A percentile compares a stretch with the other conserved stretches of the same genome.
Conservation (phyloP, 37 sponge, comb jelly and placozoan genomes). For the Ianthella basta region DNA sequence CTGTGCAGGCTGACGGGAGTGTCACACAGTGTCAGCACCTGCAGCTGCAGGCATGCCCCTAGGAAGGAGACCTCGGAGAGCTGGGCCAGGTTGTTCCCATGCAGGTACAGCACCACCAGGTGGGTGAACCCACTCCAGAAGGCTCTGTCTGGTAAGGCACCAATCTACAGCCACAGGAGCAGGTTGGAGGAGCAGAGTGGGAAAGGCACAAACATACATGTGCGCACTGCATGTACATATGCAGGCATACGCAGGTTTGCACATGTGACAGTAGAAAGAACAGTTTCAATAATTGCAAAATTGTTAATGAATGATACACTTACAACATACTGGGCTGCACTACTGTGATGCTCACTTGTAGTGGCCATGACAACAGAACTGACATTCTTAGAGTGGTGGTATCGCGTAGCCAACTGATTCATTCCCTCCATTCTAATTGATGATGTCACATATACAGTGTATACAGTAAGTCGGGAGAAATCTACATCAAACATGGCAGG, state of each 20-base stretch:
- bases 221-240: neutral
- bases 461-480: too few relatives aligned
- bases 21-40: constrained; percentile 71
- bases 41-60: constrained; percentile 45
- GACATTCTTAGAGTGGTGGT: too few relatives aligned
- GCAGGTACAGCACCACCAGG: constrained; percentile 73
- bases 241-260: neutral
- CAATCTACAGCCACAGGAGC: constrained; percentile 46
- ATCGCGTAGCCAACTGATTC: too few relatives aligned
- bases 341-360: too few relatives aligned
- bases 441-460: too few relatives aligned
- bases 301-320: too few relatives aligned
- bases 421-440: too few relatives aligned
- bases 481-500: too few relatives aligned
- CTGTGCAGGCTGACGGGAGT: constrained; percentile 72
- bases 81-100: constrained; percentile 58
- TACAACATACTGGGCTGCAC: too few relatives aligned
- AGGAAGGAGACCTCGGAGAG: constrained; percentile 19
- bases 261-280: neutral
- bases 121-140: constrained; percentile 64
- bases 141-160: constrained; percentile 37
- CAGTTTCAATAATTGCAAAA: too few relatives aligned
- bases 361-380: too few relatives aligned
- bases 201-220: neutral
- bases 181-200: neutral